These are phyloP conservation scores for Apaloderma vittatum DNA, from an alignment of 2,113 vertebrate genomes.

Conservation along the genomic window DNA sequence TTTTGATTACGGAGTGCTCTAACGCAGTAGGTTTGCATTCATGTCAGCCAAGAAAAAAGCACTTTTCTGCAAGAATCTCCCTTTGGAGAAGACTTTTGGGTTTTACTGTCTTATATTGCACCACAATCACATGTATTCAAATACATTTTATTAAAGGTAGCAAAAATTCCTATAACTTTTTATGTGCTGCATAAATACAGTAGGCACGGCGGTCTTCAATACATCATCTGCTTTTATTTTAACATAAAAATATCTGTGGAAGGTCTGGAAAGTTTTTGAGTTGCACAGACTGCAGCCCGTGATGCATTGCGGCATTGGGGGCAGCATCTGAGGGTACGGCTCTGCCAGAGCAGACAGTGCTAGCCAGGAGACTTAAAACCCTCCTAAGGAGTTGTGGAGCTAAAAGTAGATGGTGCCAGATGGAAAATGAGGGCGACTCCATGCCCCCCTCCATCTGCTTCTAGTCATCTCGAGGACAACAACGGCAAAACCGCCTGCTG, in stretches of 20 bases:
- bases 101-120: neutral
- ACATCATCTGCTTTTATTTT: neutral
- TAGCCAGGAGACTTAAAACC: neutral
- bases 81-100: neutral
- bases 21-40: neutral
- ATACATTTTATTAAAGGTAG: neutral
- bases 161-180: neutral
- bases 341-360: neutral
- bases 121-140: neutral
- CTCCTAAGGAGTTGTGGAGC: neutral
- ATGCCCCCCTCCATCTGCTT: slow-evolving; percentile 39
- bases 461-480: neutral
- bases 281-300: rapidly evolving
- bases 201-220: rapidly evolving
- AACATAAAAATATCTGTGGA: neutral
- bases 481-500: neutral
- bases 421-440: slow-evolving; percentile 38
- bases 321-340: neutral
- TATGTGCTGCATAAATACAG: neutral
- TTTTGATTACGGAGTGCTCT: neutral
- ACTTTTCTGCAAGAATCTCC: neutral
- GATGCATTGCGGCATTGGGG: neutral
- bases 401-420: slow-evolving; percentile 40
- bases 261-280: neutral
- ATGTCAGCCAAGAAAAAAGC: neutral